Conservation (phyloP, 2,113 vertebrate genomes). For the Notothenia rossii region DNA sequence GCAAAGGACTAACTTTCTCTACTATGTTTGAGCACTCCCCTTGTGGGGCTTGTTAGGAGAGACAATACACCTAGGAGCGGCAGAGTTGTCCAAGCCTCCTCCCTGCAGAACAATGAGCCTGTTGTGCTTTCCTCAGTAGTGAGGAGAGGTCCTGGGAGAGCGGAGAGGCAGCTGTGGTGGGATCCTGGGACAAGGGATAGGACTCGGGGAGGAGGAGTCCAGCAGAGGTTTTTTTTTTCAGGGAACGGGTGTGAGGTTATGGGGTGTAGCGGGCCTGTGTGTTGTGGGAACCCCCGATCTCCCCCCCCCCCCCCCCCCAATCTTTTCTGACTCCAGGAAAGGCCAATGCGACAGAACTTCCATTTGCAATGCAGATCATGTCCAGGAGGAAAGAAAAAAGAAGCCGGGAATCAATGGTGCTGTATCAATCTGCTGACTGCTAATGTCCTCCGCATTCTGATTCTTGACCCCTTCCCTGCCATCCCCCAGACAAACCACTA, state of each 20-base stretch:
- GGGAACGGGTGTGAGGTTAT: slow-evolving; percentile 65
- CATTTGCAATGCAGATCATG: slow-evolving; percentile 90
- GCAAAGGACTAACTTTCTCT: slow-evolving; percentile 57
- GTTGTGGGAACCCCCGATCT: slow-evolving; percentile 84
- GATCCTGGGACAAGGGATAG: slow-evolving; percentile 73
- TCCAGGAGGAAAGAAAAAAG: slow-evolving; percentile 74
- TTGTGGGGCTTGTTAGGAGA: slow-evolving; percentile 69
- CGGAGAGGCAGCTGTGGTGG: slow-evolving; percentile 82
- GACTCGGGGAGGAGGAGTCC: slow-evolving; percentile 66
- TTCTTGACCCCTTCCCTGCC: slow-evolving; percentile 86
- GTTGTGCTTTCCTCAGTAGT: slow-evolving; percentile 80
- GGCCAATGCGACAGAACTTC: slow-evolving; percentile 74
- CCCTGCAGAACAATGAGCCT: slow-evolving; percentile 82
- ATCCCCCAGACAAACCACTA: slow-evolving; percentile 79
- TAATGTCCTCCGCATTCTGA: slow-evolving; percentile 88
- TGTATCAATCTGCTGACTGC: slow-evolving; percentile 88
- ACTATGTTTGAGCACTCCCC: slow-evolving; percentile 51
- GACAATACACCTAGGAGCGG: slow-evolving; percentile 75
- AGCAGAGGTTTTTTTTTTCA: slow-evolving; percentile 39
- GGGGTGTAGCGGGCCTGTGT: slow-evolving; percentile 73
- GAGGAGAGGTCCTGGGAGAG: slow-evolving; percentile 81
- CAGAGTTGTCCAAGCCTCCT: slow-evolving; percentile 72
- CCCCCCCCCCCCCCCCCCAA: slow-evolving; percentile 43
- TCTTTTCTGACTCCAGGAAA: slow-evolving; percentile 81
- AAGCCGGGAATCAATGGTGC: slow-evolving; percentile 85